Evolutionary conservation across 2,797 vertebrate species (phyloP), one percentile per base, ranked within the genome.

Genomic region (Pangasius larnaudii): DNA sequence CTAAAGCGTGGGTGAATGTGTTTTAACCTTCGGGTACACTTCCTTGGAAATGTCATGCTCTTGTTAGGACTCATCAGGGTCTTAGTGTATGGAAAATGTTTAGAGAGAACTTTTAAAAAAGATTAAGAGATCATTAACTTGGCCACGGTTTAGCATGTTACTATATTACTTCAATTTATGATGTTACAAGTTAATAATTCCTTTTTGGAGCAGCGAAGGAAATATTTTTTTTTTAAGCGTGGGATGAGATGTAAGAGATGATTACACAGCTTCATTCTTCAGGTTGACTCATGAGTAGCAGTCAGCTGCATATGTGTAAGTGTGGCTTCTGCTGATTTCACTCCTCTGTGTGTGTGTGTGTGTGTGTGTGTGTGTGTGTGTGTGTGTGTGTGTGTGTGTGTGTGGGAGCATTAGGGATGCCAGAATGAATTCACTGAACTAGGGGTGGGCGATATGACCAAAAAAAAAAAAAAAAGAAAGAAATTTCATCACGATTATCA

Each of bases 201-300:
- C 30, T 58, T 36, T 46, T 61, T 63, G 36, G 39, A 63, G 19
- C 33, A 81, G 79, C 11, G 13, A 42, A 79, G 18, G 22, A 59
- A 13, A 7, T 63, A 18, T 65, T 30, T 18, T 58, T 58, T 58
- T 58, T 11, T 80, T 59, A 1, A 65, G 61, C 42, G 61, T 83
- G 80, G 80, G 59, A 79, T 36, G 27, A 49, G 49, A 85, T 59
- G 58, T 61, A 85, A 75, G 75, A 85, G 27, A 42, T 78, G n/a
- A 42, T 83, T 78, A 79, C 36, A 75, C 53, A 7, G 79, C 58
- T 80, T 69, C 81, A 75, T 85, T 77, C 27, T 42, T 85, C 78
- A 63, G 56, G 88, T 75, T 83, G 90, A 87, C 51, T 72, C 81
- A 86, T 46, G 88, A 79, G 82, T 85, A 56, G 49, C 82, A 78